Evolutionary conservation across 2,888 invertebrate species (phyloP), one percentile per base, ranked within the genome.

Genomic region (Xanthia togata): DNA sequence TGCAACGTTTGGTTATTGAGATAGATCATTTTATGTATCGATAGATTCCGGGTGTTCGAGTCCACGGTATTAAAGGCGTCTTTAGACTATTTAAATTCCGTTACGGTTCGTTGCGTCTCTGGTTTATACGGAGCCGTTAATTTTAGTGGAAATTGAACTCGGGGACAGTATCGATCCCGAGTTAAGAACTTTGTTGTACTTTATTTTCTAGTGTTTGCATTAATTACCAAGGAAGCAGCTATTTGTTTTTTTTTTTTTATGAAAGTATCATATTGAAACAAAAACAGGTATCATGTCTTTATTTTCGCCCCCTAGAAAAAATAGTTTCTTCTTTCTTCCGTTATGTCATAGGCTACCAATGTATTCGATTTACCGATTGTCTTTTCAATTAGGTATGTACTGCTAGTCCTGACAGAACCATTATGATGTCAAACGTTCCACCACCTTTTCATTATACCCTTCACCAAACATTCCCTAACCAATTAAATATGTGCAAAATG

Each of bases 61-160:
- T 90, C 88, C 90, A 90, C 89, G 91, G 89, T 91, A 90, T 92
- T 93, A 93, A 94, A 96, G 93, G 93, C 93, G 94, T 93, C 94
- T 95, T 93, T 93, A 94, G 96, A 96, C 96, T 96, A 96, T 96
- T 96, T 96, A 96, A 96, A 96, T 97, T 96, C 96, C 96, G 84
- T 93, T 95, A 89, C 94, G 96, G 96, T 96, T 97, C 96, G 97
- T 97, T 97, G 97, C 97, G 92, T 94, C 91, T 92, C 94, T 96
- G 96, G 94, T 97, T 97, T 96, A 97, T 96, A 94, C 96, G 92
- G 93, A 85, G 94, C 95, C 94, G 96, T 96, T 96, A 96, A 96
- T 97, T 96, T 96, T 91, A 92, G 92, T 91, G 92, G 93, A 95
- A 96, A 95, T 96, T 96, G 93, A 93, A 93, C 90, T 90, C 67